A percentile compares a stretch with the other conserved stretches of the same genome.
phyloP scores from a whole-genome alignment of 2,888 invertebrate species.

The Mythimna vitellina region DNA sequence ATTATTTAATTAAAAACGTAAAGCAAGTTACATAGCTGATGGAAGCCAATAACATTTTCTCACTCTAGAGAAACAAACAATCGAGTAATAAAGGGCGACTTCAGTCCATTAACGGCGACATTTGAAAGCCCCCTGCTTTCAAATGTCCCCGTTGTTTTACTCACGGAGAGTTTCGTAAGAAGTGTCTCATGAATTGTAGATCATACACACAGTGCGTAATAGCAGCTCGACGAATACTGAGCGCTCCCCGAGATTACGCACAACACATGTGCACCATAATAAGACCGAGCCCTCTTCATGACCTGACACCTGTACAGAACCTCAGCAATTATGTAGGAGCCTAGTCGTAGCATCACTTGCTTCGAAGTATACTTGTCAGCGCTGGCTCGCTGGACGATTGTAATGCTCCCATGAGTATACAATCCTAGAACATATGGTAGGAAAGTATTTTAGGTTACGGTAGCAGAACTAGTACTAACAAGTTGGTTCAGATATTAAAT shows the following conservation, averaged over 20 bases:
- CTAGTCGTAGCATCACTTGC: conserved; percentile 6
- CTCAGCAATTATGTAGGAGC: neutral
- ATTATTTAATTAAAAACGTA: conserved; percentile 21
- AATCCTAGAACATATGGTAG: conserved; percentile 16
- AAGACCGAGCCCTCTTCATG: neutral
- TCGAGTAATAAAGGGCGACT: neutral
- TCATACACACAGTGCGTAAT: neutral
- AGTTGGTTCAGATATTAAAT: conserved; percentile 15
- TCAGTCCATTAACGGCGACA: neutral
- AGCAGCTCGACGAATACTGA: neutral
- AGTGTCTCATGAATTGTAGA: neutral
- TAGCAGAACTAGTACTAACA: conserved; percentile 8
- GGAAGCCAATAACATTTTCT: neutral
- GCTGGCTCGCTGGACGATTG: conserved; percentile 51
- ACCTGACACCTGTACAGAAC: neutral
- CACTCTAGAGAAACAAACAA: neutral
- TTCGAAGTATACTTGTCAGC: conserved; percentile 17
- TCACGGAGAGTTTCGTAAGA: neutral
- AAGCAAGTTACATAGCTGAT: neutral
- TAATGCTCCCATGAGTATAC: conserved; percentile 18
- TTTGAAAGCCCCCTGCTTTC: neutral
- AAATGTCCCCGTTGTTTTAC: neutral
- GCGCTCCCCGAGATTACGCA: neutral
- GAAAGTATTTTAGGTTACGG: conserved; percentile 32
- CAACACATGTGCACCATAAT: neutral